Percentiles rank a stretch among this genome's conserved stretches.
Evolutionary conservation across 2,113 vertebrate genomes (phyloP).

Genomic region (Chascanopsetta lugubris): DNA sequence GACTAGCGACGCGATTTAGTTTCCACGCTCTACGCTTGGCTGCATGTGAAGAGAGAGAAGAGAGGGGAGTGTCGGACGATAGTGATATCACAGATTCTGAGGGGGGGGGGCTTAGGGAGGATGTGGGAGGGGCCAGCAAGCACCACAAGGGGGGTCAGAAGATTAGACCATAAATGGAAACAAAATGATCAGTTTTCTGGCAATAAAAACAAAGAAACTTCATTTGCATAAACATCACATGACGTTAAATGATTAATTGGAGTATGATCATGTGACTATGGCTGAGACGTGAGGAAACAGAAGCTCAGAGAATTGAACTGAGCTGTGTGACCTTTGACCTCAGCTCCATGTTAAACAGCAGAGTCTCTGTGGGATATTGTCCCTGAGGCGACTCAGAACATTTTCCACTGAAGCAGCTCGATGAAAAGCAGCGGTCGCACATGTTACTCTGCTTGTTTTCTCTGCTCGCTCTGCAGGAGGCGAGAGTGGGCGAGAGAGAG

Average conservation of each 20-base stretch:
- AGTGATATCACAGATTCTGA: not conserved
- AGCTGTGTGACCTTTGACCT: not conserved
- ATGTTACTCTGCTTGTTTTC: not conserved
- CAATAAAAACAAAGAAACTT: too few species aligned
- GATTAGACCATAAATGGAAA: not conserved
- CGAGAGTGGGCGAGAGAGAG: too few species aligned
- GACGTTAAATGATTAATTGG: too few species aligned
- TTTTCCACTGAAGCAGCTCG: not conserved
- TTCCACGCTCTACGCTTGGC: constrained; percentile 95
- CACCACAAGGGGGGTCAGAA: not conserved
- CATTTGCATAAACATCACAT: too few species aligned
- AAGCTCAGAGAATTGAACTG: not conserved
- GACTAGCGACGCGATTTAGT: constrained; percentile 94
- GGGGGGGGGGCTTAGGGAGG: not conserved
- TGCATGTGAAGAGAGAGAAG: constrained; percentile 80
- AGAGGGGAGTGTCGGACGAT: not conserved
- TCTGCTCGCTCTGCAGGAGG: not conserved
- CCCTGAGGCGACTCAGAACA: not conserved
- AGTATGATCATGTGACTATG: too few species aligned
- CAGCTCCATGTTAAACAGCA: too few species aligned
- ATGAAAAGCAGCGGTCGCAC: too few species aligned
- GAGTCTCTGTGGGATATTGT: too few species aligned
- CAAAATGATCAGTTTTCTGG: not conserved
- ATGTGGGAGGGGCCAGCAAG: not conserved
- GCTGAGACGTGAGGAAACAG: too few species aligned